Evolutionary conservation across 2,113 vertebrate species (phyloP).

Genomic region (Corythornis madagascariensis): DNA sequence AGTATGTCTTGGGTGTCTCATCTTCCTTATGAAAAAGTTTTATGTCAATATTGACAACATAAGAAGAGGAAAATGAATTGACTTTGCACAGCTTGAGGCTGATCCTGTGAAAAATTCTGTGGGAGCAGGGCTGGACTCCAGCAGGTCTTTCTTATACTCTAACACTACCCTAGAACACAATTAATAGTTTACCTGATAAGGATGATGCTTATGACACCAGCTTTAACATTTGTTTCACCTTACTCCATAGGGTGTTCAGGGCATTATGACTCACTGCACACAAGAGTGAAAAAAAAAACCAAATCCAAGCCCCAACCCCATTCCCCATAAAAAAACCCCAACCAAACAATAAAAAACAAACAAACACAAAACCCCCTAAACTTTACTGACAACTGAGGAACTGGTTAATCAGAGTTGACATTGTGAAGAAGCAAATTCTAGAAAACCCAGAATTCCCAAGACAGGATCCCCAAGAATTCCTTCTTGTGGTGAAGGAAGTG

Average conservation of each 20-base stretch:
- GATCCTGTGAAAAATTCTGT: not conserved
- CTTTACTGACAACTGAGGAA: not conserved
- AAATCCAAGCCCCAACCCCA: accelerated
- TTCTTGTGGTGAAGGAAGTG: not conserved
- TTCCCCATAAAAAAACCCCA: not conserved
- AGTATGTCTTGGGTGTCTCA: slow-evolving; percentile 1
- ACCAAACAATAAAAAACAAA: not conserved
- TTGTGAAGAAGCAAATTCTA: not conserved
- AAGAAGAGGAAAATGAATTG: slow-evolving; percentile 37
- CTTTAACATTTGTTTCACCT: not conserved
- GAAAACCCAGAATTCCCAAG: not conserved
- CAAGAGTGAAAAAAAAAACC: not conserved
- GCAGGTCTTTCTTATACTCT: not conserved
- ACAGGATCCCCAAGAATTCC: not conserved
- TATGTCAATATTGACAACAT: slow-evolving; percentile 41
- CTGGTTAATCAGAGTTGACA: not conserved
- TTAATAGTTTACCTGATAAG: not conserved
- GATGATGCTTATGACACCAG: not conserved
- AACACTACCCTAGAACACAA: not conserved
- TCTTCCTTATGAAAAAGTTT: not conserved
- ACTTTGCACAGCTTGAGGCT: not conserved
- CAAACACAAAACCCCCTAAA: not conserved
- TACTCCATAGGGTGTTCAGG: not conserved
- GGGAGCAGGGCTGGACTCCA: not conserved
- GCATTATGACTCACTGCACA: not conserved